phyloP scores from a whole-genome alignment of 2,888 invertebrate genomes.

The Lumbricus terrestris region DNA sequence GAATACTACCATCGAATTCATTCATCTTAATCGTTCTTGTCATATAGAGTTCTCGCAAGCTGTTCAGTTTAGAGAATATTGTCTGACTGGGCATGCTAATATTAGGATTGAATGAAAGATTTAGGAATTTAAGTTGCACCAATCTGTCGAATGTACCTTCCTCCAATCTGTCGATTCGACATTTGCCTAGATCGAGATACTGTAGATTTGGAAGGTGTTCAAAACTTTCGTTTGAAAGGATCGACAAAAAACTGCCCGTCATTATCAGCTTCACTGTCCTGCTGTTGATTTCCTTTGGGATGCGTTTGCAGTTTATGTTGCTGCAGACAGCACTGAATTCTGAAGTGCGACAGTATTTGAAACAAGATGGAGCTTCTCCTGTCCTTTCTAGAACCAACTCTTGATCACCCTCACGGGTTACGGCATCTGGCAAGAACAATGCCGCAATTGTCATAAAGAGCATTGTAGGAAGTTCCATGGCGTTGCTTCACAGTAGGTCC shows the following conservation, averaged over 20 bases:
- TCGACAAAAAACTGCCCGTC: not conserved
- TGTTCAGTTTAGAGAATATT: not conserved
- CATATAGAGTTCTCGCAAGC: not conserved
- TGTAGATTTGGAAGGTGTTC: not conserved
- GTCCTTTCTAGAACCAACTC: not conserved
- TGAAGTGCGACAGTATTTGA: not conserved
- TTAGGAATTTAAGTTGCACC: not conserved
- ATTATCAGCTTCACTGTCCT: not conserved
- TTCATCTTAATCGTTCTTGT: not conserved
- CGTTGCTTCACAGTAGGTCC: not conserved
- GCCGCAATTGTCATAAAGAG: not conserved
- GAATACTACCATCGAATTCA: not conserved
- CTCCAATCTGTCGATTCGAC: not conserved
- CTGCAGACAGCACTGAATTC: conserved; percentile 3
- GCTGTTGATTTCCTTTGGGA: not conserved
- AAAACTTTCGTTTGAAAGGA: not conserved
- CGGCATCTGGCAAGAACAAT: not conserved
- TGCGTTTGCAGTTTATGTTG: not conserved
- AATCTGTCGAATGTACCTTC: not conserved
- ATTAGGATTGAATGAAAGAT: not conserved
- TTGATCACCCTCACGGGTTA: not conserved
- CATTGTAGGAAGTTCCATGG: not conserved
- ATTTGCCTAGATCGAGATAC: not conserved
- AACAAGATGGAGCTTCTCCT: not conserved
- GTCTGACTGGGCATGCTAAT: not conserved